These are phyloP conservation scores for Dendronephthya gigantea DNA, from an alignment of 64 coral and sea anemone species.

Conservation along the genomic window DNA sequence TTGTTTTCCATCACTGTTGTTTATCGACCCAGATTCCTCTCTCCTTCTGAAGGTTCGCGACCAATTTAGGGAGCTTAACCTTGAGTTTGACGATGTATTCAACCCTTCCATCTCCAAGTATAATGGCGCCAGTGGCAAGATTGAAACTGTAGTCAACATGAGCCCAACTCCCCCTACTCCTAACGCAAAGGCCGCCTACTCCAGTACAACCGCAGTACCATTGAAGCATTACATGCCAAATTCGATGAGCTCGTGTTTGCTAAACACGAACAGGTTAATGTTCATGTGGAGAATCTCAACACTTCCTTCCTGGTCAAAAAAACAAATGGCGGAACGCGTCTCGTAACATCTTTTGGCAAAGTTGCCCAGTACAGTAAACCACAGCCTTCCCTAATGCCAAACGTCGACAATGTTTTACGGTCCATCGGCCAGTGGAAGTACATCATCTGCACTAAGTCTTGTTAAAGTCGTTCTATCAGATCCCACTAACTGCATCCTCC, in stretches of 20 bases:
- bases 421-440: neutral
- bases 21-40: constrained; percentile 10
- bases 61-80: neutral
- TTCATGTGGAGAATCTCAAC: too few species aligned
- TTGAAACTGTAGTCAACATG: constrained; percentile 29
- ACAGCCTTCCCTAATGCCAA: neutral
- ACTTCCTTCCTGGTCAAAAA: constrained; percentile 6
- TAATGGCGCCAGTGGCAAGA: constrained; percentile 7
- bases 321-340: neutral
- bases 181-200: constrained; percentile 9
- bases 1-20: neutral
- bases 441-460: neutral
- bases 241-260: constrained; percentile 10
- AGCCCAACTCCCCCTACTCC: constrained; percentile 3
- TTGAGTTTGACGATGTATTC: too few species aligned
- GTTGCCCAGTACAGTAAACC: constrained; percentile 9
- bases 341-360: neutral
- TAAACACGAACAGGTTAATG: neutral
- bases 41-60: constrained; percentile 22
- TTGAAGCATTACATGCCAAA: neutral
- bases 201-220: too few species aligned
- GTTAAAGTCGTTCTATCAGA: neutral
- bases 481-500: neutral
- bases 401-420: neutral
- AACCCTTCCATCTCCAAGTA: too few species aligned